Evolutionary conservation across 2,797 vertebrate genomes (phyloP), one percentile per base, ranked within the genome.

Genomic region (Taenioides sp.): DNA sequence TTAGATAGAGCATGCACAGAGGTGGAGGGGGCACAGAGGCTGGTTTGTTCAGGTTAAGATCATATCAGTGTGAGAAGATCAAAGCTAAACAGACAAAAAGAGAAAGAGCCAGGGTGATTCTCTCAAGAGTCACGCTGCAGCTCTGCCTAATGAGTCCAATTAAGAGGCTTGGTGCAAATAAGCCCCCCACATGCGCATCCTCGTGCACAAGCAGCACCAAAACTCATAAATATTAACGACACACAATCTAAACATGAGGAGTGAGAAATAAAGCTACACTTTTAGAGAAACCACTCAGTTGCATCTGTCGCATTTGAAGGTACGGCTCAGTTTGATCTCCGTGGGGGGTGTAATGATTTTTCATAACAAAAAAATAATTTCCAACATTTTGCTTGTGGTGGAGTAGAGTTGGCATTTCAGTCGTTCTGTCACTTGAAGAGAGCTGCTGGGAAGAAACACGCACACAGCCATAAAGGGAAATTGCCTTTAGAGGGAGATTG

Each of bases 81-180:
- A 91, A 92, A 91, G 90, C 72, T 25, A 81, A 80, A 75, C 79
- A 79, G 72, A 76, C 76, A 67, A 80, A 84, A 78, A 78, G 85
- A 78, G 66, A 68, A 77, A 82, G 75, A 76, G 74, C 73, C 69
- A 75, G 79, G 71, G 78, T 17, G 70, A 87, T 86, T 86, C 85
- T 87, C 88, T 80, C 79, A 80, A 82, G 86, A 88, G 83, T 81
- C 52, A 54, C 77, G 89, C 87, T 74, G 84, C 86, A 83, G 77
- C 80, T 83, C 82, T 12, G 69, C 72, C 80, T 91, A 91, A 91
- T 91, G 88, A 92, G 89, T 86, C 78, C 88, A 91, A 91, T 91
- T 92, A 91, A 84, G 76, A 82, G 87, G 74, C 79, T 70, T 61
- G 14, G 50, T 67, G 70, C 79, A 75, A 65, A 49, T 77, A 73